Percentiles rank a stretch among this genome's conserved stretches.
Conservation (phyloP, 1,140 invertebrate species). For the Drosophila serrata region DNA sequence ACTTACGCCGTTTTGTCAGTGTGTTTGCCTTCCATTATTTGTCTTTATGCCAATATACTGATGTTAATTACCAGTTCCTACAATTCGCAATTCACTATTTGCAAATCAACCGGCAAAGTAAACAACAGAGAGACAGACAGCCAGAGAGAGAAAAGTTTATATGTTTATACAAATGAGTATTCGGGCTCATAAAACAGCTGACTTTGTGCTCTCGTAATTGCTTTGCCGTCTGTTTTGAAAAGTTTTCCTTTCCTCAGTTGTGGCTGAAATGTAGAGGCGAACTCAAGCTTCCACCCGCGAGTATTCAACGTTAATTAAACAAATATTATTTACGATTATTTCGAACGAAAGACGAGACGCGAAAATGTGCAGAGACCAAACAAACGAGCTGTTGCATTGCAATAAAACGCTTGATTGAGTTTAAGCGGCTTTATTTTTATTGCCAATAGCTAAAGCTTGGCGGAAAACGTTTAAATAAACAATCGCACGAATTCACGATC, state of each 20-base stretch:
- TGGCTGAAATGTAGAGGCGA: slow-evolving; percentile 49
- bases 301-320: slow-evolving; percentile 4
- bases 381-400: slow-evolving; percentile 17
- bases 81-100: slow-evolving; percentile 40
- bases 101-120: slow-evolving; percentile 70
- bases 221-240: slow-evolving; percentile 24
- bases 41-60: slow-evolving; percentile 35
- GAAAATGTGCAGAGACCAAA: slow-evolving; percentile 39
- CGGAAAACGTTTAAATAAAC: slow-evolving; percentile 22
- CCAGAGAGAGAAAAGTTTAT: slow-evolving; percentile 1
- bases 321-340: slow-evolving; percentile 29
- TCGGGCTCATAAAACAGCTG: slow-evolving; percentile 29
- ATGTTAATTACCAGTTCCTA: slow-evolving; percentile 45
- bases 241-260: slow-evolving; percentile 58
- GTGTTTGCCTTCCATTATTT: slow-evolving; percentile 51
- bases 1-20: slow-evolving; percentile 23
- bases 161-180: background rate
- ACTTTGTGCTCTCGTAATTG: slow-evolving; percentile 5
- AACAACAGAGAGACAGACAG: slow-evolving; percentile 43
- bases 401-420: slow-evolving; percentile 70
- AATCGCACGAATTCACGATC: slow-evolving; percentile 54
- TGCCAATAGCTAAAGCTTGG: slow-evolving; percentile 2
- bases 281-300: slow-evolving; percentile 21
- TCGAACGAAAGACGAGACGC: slow-evolving; percentile 45
- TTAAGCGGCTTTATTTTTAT: slow-evolving; percentile 35